Evolutionary conservation across 2,888 invertebrate genomes (phyloP), one percentile per base, ranked within the genome.

Genomic region (Vesta saturnalis): DNA sequence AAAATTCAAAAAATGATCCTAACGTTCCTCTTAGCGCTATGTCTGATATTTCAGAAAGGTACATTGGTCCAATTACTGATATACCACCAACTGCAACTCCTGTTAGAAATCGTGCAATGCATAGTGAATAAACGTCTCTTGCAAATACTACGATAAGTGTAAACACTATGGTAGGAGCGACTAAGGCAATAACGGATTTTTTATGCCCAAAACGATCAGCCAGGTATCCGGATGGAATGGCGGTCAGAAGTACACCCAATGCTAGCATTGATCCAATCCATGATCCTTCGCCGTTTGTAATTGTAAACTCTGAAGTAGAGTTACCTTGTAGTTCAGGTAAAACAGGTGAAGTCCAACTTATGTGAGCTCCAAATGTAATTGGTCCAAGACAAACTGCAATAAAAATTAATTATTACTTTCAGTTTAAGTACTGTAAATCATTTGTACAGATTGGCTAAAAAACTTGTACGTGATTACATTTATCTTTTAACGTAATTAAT

Each of bases 11-110:
- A 80, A 91, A 87, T 0, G 94, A 90, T 0, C 95, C 94, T n/a
- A 95, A 83, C 0, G 91, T 87, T 0, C 95, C 95, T 64, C 94
- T 87, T 76, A 93, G 88, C 30, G 91, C 90, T 0, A 91, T 89
- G 78, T 94, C 93, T 0, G 94, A 91, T 22, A 94, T 92, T 84
- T 96, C 95, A 0, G 91, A 90, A 22, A 95, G 90, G 81, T 94
- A 95, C 85, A 94, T 91, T 0, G 95, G 94, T 0, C 91, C 91
- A 4, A 92, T 87, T 0, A 94, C 92, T 77, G 93, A 92, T 21
- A 89, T 87, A 0, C 91, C 90, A 55, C 92, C 92, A 77, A 88
- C 77, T 0, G 84, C 87, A 62, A 90, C 81, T 60, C 95, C 95
- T 73, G 90, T 91, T 59, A 94, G 84, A 73, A 94, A 87, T 69